Evolutionary conservation across 2,113 vertebrate genomes (phyloP).

Genomic region (Nannospalax galili): DNA sequence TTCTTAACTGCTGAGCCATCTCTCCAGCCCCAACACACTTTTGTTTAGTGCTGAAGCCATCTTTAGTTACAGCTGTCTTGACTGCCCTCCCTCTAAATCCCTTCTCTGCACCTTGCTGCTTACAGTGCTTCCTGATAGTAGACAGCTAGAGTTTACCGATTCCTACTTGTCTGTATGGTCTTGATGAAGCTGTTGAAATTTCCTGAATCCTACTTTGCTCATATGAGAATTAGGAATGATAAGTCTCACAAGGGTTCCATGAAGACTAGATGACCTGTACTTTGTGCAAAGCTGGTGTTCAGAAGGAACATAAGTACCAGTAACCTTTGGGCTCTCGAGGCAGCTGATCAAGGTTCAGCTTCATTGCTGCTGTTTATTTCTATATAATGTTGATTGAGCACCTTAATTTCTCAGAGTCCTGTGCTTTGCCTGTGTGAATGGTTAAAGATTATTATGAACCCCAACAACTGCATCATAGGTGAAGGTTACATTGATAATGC

Average conservation of each 20-base stretch:
- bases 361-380: not conserved
- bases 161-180: not conserved
- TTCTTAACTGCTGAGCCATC: not conserved
- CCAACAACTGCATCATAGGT: not conserved
- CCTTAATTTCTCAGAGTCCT: not conserved
- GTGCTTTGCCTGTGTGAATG: not conserved
- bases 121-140: not conserved
- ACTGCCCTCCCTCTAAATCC: not conserved
- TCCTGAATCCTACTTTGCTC: not conserved
- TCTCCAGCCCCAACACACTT: not conserved
- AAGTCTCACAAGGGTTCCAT: not conserved
- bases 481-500: not conserved
- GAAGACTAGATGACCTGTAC: not conserved
- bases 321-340: not conserved
- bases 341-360: not conserved
- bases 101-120: not conserved
- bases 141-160: not conserved
- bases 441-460: not conserved
- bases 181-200: not conserved
- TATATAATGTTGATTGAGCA: not conserved
- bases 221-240: not conserved
- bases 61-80: not conserved
- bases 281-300: not conserved
- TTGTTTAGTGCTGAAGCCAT: constrained; percentile 31
- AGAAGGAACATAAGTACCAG: not conserved